These are phyloP conservation scores for Brachionus sp. DNA, from an alignment of 1,140 invertebrate species.

Conservation along the genomic window DNA sequence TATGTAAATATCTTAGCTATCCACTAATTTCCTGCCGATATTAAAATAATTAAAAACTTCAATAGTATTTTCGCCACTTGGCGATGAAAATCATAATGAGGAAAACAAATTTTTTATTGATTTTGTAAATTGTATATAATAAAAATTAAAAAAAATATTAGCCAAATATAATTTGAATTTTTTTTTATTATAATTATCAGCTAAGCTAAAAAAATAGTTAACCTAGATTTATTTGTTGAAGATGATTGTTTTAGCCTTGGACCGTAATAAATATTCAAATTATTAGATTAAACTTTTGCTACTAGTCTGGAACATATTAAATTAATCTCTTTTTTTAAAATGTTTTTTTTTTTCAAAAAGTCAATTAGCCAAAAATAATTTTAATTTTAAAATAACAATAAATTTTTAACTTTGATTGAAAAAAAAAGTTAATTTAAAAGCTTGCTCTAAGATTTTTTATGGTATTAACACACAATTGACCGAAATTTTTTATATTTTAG, in stretches of 20 bases:
- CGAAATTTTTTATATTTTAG: no score
- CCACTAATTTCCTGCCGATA: not conserved
- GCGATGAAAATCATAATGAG: not conserved
- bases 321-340: no score
- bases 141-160: not conserved
- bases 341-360: no score
- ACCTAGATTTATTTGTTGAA: not conserved
- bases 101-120: not conserved
- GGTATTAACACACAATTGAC: no score
- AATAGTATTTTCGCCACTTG: not conserved
- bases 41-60: not conserved
- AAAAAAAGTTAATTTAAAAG: no score
- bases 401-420: no score
- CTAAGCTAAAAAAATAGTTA: not conserved
- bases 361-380: no score
- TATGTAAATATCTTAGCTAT: not conserved
- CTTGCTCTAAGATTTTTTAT: not conserved
- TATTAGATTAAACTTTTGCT: no score
- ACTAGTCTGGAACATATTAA: no score
- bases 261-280: not conserved
- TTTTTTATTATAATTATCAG: not conserved
- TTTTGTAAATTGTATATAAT: not conserved
- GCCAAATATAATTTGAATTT: not conserved
- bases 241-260: not conserved
- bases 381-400: no score